A percentile compares a stretch with the other conserved stretches of the same genome.
Evolutionary conservation across 2,888 invertebrate genomes (phyloP).

Genomic region (Oscheius sp.): DNA sequence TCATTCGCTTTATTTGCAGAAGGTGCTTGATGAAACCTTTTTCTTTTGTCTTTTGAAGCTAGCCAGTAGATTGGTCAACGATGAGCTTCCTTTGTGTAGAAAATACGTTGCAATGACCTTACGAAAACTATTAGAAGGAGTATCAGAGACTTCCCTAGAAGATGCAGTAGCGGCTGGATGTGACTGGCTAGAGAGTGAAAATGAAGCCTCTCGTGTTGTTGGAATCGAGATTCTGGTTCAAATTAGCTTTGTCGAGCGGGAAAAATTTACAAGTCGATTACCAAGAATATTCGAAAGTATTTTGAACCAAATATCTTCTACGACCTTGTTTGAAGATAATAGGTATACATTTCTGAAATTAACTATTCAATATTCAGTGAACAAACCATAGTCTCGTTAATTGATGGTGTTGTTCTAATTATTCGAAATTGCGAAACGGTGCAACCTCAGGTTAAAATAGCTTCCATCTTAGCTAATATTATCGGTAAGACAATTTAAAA

Average conservation of each 20-base stretch:
- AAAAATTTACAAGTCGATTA: conserved; percentile 26
- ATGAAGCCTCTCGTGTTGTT: conserved; percentile 45
- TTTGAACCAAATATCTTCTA: conserved; percentile 26
- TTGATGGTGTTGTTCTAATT: conserved; percentile 16
- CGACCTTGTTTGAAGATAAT: conserved; percentile 39
- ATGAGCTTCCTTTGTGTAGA: conserved; percentile 81
- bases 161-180: conserved; percentile 54
- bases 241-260: conserved; percentile 44
- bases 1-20: conserved; percentile 72
- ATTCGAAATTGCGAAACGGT: conserved; percentile 3
- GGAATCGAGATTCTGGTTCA: conserved; percentile 41
- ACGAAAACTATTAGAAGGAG: conserved; percentile 77
- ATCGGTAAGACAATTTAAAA: not conserved
- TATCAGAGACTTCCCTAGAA: conserved; percentile 45
- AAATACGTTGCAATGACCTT: conserved; percentile 80
- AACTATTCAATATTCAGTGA: conserved; percentile 15
- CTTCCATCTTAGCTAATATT: not conserved
- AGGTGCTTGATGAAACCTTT: conserved; percentile 76
- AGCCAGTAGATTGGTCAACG: conserved; percentile 83
- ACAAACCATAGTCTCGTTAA: not conserved
- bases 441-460: not conserved
- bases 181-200: conserved; percentile 61
- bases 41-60: conserved; percentile 81
- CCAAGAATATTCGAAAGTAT: conserved; percentile 23
- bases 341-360: conserved; percentile 22